Base-by-base conservation (phyloP, 2,113 vertebrate genomes). In the Capreolus pygargus region DNA sequence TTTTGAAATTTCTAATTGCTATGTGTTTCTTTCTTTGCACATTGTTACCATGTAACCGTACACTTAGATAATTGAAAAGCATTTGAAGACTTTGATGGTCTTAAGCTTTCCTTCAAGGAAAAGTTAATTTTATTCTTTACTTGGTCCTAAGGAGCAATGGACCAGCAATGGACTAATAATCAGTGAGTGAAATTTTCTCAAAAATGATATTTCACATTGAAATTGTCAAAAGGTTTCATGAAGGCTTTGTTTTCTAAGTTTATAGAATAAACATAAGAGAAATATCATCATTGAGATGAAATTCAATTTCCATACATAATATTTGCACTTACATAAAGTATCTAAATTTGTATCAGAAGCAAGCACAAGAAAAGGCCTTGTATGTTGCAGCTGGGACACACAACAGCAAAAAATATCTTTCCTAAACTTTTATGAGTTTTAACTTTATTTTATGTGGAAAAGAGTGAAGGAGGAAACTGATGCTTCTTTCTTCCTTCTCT, bases 341-440 rank as follows among this genome's bases (percentile, higher is more conserved):
- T 60, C 88, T 91, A 67, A n/a, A 54, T 89, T 92, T 74, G 78
- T 60, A 36, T 28, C 89, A 25, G 14, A 79, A 92, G n/a, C 39
- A 91, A 96, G 60, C 6, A 78, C 74, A 74, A 84, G 23, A 12
- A 85, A 67, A 79, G 13, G 7, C 5, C 30, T 83, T 54, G 7
- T 60, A 1, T 94, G 14, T 6, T 36, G 45, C 27, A 30, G 21
- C 0, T 93, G 3, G 36, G 28, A 83, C 27, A 87, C 11, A 55
- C n/a, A 70, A 70, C 10, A 70, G 43, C 5, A 43, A 84, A 27
- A 67, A 93, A 61, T 50, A 50, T n/a, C 28, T 25, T 14, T 14
- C 50, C 55, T 90, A 21, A 30, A 19, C n/a, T 61, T 17, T 55
- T 45, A 70, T 28, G 10, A 1, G 90, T 86, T 76, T 85, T 74